These are phyloP conservation scores for Pomatostomus ruficeps DNA, from an alignment of 2,113 vertebrate genomes.

Conservation along the genomic window DNA sequence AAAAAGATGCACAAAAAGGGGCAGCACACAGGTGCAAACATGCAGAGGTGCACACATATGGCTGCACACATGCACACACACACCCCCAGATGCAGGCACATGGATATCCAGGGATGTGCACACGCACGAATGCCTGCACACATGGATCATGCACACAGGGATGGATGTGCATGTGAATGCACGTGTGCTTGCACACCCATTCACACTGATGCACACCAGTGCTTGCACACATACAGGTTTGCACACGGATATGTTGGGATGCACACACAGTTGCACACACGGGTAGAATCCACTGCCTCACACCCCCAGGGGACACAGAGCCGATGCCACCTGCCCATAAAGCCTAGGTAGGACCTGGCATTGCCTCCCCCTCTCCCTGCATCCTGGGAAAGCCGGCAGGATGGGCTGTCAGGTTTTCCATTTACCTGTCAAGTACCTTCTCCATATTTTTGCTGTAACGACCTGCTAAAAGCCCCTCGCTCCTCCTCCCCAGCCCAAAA, in stretches of 20 bases:
- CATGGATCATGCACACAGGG: background rate
- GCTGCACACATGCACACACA: background rate
- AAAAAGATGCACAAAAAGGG: no score
- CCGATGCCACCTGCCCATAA: background rate
- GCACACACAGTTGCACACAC: fast-evolving
- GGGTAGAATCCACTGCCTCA: background rate
- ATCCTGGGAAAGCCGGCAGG: background rate
- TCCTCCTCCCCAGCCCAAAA: conserved; percentile 19
- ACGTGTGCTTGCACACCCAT: background rate
- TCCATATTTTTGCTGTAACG: conserved; percentile 34
- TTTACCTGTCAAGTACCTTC: conserved; percentile 43
- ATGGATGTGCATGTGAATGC: no score
- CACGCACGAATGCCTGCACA: background rate
- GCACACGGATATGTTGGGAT: fast-evolving
- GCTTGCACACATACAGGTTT: background rate
- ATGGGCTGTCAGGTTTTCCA: background rate
- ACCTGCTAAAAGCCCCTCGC: conserved; percentile 58
- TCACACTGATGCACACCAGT: background rate
- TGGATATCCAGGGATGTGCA: background rate
- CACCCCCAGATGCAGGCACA: no score
- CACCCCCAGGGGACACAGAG: background rate
- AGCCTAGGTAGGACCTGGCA: background rate
- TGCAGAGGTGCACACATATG: fast-evolving
- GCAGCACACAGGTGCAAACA: no score
- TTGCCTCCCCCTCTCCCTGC: background rate